Evolutionary conservation across 37 sponge, comb jelly and placozoan species (phyloP).

Genomic region (Eunapius fragilis): DNA sequence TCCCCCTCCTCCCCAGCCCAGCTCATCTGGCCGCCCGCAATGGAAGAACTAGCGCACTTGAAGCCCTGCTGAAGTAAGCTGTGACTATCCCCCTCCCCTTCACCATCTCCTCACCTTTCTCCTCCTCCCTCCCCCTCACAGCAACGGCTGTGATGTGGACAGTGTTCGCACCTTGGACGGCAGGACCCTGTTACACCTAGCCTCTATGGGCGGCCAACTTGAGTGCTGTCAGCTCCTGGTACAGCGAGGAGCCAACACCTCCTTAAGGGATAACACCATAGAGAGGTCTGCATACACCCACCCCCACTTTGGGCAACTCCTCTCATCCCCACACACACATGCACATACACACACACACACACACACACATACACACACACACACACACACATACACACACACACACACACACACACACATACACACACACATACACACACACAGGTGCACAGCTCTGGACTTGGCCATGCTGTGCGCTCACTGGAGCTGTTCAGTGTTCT

Average conservation of each 20-base stretch:
- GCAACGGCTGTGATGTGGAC: constrained; percentile 32
- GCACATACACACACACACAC: background rate
- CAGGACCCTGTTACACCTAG: constrained; percentile 58
- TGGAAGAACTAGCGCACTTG: constrained; percentile 24
- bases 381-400: constrained; percentile 11
- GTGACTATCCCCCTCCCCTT: background rate
- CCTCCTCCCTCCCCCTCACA: background rate
- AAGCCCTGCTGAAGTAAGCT: constrained; percentile 35
- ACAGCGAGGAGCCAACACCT: constrained; percentile 28
- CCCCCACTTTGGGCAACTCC: background rate
- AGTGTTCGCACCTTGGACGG: constrained; percentile 20
- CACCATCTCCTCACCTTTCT: background rate
- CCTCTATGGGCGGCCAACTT: constrained; percentile 48
- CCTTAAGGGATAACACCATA: constrained; percentile 10
- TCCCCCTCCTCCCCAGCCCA: constrained; percentile 17
- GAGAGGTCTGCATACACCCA: background rate
- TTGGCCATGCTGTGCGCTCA: constrained; percentile 46
- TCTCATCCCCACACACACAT: background rate
- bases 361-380: background rate
- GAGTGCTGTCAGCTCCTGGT: constrained; percentile 56
- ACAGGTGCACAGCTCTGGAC: constrained; percentile 58
- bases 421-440: background rate
- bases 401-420: background rate
- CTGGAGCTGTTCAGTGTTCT: constrained; percentile 35
- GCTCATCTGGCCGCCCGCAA: constrained; percentile 46